A percentile compares a stretch with the other conserved stretches of the same genome.
These are phyloP conservation scores for Ridgeia piscesae DNA, from an alignment of 1,140 invertebrate species.

Conservation along the genomic window DNA sequence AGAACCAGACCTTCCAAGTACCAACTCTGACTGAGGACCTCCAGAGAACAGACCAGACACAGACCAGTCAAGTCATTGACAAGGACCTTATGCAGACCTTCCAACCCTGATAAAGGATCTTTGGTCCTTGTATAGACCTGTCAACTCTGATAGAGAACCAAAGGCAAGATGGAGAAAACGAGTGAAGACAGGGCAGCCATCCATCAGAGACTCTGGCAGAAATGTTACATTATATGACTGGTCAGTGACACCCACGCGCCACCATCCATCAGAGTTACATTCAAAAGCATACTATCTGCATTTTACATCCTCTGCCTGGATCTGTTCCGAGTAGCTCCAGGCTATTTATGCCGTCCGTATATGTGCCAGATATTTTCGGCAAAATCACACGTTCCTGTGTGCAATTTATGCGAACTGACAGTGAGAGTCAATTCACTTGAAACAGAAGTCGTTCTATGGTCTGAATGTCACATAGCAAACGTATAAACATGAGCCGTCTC, in stretches of 20 bases:
- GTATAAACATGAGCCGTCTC: background rate
- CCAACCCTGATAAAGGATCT: background rate
- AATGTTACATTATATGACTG: background rate
- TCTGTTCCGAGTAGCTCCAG: background rate
- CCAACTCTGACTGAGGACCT: background rate
- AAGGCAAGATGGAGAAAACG: background rate
- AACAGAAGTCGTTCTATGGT: background rate
- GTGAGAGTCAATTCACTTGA: background rate
- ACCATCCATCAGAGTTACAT: background rate
- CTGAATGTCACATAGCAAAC: background rate
- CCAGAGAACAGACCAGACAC: background rate
- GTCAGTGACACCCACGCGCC: background rate
- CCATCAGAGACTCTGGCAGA: background rate
- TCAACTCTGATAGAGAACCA: background rate
- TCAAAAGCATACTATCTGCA: conserved; percentile 1
- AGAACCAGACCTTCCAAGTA: background rate
- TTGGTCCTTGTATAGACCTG: background rate
- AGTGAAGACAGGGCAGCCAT: background rate
- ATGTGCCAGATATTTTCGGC: background rate
- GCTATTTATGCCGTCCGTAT: background rate
- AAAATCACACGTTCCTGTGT: background rate
- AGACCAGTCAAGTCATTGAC: background rate
- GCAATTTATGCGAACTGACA: background rate
- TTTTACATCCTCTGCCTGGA: background rate
- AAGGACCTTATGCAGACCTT: background rate